phyloP scores from a whole-genome alignment of 2,113 vertebrate genomes.

The Gymnobelideus leadbeateri region DNA sequence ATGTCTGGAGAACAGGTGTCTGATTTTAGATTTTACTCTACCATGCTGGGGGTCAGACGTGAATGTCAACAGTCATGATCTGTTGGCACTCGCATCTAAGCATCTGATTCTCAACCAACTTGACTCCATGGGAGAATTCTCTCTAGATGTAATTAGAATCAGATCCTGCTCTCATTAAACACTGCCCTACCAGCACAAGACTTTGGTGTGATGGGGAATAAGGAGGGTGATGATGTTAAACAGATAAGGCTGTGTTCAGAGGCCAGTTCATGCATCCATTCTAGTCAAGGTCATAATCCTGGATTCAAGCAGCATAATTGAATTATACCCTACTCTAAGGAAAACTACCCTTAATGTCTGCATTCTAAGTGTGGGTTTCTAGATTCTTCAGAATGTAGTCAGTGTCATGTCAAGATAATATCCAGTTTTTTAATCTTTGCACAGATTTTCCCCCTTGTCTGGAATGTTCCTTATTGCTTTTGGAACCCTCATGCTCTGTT shows the following conservation, averaged over 20 bases:
- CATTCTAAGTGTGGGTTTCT: neutral
- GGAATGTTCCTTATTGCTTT: neutral
- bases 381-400: no score
- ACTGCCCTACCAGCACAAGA: neutral
- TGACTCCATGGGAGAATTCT: constrained; percentile 12
- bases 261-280: neutral
- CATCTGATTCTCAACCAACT: neutral
- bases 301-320: constrained; percentile 3
- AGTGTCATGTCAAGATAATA: neutral
- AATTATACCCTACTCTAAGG: neutral
- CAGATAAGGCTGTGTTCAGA: constrained; percentile 12
- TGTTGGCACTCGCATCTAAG: neutral
- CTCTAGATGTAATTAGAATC: constrained; percentile 11
- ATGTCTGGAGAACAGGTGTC: neutral
- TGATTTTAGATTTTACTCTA: constrained; percentile 4
- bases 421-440: neutral
- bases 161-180: constrained; percentile 11
- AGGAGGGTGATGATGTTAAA: neutral
- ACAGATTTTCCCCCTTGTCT: neutral
- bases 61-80: constrained; percentile 32
- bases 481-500: neutral
- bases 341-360: constrained; percentile 16
- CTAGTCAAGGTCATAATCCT: constrained; percentile 18
- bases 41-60: neutral
- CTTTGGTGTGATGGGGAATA: neutral